Evolutionary conservation across 2,113 vertebrate species (phyloP).

Genomic region (Neopipo cinnamomea): DNA sequence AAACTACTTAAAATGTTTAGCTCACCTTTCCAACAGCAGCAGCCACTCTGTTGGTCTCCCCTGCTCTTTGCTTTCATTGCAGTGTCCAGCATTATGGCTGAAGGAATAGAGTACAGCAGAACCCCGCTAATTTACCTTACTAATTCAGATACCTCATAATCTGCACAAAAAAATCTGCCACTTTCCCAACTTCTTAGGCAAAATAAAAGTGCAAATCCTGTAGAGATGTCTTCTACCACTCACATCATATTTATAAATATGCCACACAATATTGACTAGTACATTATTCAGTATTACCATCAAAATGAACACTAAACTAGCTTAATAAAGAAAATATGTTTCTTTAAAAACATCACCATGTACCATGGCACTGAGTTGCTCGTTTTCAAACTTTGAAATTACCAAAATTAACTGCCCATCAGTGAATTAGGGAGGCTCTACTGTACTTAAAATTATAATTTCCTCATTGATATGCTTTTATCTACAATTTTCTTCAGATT

Average conservation of each 20-base stretch:
- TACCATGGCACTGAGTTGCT: background rate
- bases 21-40: conserved; percentile 39
- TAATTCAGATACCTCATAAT: background rate
- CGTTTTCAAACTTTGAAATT: background rate
- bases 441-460: background rate
- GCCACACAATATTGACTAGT: background rate
- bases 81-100: conserved; percentile 48
- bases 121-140: conserved; percentile 13
- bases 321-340: background rate
- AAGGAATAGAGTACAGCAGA: conserved; percentile 52
- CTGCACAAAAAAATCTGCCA: background rate
- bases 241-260: background rate
- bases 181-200: background rate
- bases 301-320: background rate
- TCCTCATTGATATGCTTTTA: background rate
- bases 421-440: background rate
- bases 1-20: conserved; percentile 3
- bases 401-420: background rate
- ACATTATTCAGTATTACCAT: background rate
- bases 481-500: background rate
- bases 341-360: background rate
- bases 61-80: conserved; percentile 56
- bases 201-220: background rate
- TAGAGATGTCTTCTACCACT: background rate
- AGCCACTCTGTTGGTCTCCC: conserved; percentile 30